Evolutionary conservation across 2,113 vertebrate genomes (phyloP).

Genomic region (Hemibagrus wyckioides): DNA sequence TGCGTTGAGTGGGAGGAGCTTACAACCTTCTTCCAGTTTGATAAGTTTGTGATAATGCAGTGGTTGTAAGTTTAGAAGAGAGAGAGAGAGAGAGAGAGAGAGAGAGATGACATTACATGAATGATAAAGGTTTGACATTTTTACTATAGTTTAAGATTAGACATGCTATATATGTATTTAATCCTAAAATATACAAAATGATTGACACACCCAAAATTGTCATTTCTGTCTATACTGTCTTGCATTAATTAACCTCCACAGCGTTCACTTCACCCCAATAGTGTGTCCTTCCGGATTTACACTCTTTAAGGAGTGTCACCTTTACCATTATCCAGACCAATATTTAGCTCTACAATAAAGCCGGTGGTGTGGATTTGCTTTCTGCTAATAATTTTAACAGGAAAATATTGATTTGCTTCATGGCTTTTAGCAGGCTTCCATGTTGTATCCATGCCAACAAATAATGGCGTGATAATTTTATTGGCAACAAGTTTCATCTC

Average conservation of each 20-base stretch:
- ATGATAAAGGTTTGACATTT: neutral
- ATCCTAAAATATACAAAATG: neutral
- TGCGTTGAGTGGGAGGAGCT: neutral
- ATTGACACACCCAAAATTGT: neutral
- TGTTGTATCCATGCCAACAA: neutral
- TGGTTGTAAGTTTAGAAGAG: neutral
- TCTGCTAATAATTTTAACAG: constrained; percentile 5
- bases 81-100: no score
- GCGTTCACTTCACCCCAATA: neutral
- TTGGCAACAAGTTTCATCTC: neutral
- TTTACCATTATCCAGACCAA: neutral
- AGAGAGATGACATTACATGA: no score
- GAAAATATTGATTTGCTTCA: constrained; percentile 10
- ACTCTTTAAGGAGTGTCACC: neutral
- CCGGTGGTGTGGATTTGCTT: neutral
- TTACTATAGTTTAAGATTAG: neutral
- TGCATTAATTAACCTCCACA: neutral
- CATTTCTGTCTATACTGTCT: neutral
- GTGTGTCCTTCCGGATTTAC: neutral
- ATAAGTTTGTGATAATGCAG: neutral
- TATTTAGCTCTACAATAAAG: neutral
- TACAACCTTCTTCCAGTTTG: neutral
- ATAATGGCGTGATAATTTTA: neutral
- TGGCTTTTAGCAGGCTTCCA: neutral
- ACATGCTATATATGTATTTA: neutral